Base-by-base conservation (phyloP, 2,797 vertebrate genomes). In the Scomberomorus guttatus region DNA sequence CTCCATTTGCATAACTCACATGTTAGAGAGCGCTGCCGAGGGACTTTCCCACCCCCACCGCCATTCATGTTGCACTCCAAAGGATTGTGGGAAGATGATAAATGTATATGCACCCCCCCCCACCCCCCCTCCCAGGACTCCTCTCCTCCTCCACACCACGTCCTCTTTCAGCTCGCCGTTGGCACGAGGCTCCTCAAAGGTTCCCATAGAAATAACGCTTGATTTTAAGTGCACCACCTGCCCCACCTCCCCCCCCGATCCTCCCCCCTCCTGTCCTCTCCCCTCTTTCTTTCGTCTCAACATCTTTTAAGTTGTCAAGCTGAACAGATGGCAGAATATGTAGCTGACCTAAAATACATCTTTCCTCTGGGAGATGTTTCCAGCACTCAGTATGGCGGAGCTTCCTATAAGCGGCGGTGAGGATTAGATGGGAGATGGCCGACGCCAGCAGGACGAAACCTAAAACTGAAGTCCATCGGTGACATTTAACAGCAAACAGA, bases 291-390 rank as follows among this genome's bases (percentile, higher is more conserved):
- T 44, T 74, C 78, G 67, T 77, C 59, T 42, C 76, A 63, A 54
- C 83, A 80, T 89, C 81, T 85, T 87, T 85, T 70, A 57, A 86
- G 84, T 81, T 66, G 83, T 87, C 83, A 60, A 91, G 86, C 66
- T 69, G 87, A 94, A 92, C 93, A 94, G 92, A 94, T 94, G 93
- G 92, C 85, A 86, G 87, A 89, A 90, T 83, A 85, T 91, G 92
- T 87, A 90, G 83, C 89, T 91, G 92, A 94, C 92, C 94, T 94
- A 93, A 93, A 94, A 94, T 84, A 86, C 83, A 78, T 88, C 54
- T 58, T 37, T 94, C 93, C 92, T 89, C 52, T 29, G 92, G 92
- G 92, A 92, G 61, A 74, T 60, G 79, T 83, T 89, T 83, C 70
- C 66, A 77, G 79, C 77, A 81, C 85, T 89, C 84, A 89, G 70